Evolutionary conservation across 2,888 invertebrate genomes (phyloP).

Genomic region (Drosophila koepferae): DNA sequence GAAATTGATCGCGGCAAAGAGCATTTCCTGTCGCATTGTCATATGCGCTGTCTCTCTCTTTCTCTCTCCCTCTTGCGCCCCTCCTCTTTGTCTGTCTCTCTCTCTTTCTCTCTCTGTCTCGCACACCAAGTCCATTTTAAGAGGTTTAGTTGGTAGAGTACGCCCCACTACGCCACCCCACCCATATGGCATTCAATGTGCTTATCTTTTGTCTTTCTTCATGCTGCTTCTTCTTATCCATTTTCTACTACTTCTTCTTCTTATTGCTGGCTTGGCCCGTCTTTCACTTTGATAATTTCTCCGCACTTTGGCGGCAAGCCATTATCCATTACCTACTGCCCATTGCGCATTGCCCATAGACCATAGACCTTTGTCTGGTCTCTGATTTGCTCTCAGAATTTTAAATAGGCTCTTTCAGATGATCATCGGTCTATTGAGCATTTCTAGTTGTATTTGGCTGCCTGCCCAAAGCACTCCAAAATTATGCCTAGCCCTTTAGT

Average conservation of each 20-base stretch:
- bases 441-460: conserved; percentile 39
- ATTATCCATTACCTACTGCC: conserved; percentile 39
- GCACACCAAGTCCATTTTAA: conserved; percentile 59
- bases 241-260: conserved; percentile 3
- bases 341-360: conserved; percentile 33
- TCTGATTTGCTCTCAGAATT: conserved; percentile 72
- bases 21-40: conserved; percentile 77
- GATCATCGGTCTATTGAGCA: conserved; percentile 45
- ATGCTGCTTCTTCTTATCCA: conserved; percentile 28
- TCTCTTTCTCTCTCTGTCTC: background rate
- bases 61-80: background rate
- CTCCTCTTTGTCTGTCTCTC: too few species aligned
- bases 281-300: conserved; percentile 80
- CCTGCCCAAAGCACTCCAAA: conserved; percentile 54
- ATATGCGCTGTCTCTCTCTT: conserved; percentile 9
- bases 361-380: conserved; percentile 37
- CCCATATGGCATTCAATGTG: conserved; percentile 40
- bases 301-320: conserved; percentile 72
- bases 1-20: conserved; percentile 81
- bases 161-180: conserved; percentile 10
- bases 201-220: conserved; percentile 59
- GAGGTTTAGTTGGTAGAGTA: conserved; percentile 26
- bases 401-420: conserved; percentile 66
- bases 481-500: conserved; percentile 22
- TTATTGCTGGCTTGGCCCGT: conserved; percentile 24